Evolutionary conservation across 2,113 vertebrate genomes (phyloP).

Genomic region (Hyaena hyaena): DNA sequence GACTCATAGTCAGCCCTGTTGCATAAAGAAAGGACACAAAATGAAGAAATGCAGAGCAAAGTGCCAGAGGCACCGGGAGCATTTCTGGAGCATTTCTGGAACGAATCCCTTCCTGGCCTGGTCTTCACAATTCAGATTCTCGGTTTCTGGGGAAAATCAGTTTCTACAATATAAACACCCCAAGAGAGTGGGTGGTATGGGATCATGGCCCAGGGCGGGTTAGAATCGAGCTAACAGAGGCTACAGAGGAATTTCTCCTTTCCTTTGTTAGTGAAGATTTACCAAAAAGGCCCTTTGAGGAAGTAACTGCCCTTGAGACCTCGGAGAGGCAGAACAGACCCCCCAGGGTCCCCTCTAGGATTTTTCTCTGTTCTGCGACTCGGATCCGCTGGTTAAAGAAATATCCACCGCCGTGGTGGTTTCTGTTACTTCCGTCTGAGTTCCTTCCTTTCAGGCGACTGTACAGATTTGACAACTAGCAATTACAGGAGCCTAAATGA

Average conservation of each 20-base stretch:
- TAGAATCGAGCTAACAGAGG: background rate
- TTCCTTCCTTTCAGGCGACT: conserved; percentile 7
- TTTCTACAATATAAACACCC: background rate
- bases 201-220: background rate
- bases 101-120: background rate
- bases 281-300: background rate
- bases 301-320: background rate
- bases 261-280: background rate
- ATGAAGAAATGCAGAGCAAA: background rate
- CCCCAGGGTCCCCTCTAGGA: background rate
- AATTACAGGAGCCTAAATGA: background rate
- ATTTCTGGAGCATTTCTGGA: conserved; percentile 13
- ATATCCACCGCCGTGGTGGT: background rate
- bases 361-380: background rate
- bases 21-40: background rate
- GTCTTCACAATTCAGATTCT: background rate
- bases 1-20: background rate
- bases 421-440: background rate
- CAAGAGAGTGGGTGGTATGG: background rate
- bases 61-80: background rate
- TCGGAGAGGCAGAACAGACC: background rate
- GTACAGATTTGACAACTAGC: conserved; percentile 25
- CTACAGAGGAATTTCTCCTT: background rate
- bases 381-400: background rate
- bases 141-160: background rate